Evolutionary conservation across 1,140 invertebrate species (phyloP).

Genomic region (Holotrichia oblita): DNA sequence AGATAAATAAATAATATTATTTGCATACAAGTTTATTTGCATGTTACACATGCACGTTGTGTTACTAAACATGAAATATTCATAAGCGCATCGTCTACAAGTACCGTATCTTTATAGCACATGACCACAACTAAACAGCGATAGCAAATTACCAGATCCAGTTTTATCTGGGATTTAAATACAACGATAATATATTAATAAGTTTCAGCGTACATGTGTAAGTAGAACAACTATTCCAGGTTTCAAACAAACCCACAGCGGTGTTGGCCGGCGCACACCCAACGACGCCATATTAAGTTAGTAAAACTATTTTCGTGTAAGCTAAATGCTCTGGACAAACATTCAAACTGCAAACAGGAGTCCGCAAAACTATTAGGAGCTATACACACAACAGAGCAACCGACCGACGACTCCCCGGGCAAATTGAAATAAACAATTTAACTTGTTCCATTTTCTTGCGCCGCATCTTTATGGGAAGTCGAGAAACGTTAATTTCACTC

Average conservation of each 20-base stretch:
- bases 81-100: too few relatives aligned
- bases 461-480: conserved; percentile 37
- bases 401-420: conserved; percentile 46
- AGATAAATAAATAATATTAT: too few relatives aligned
- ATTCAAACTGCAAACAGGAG: conserved; percentile 51
- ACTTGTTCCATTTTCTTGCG: conserved; percentile 50
- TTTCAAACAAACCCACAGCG: conserved; percentile 18
- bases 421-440: conserved; percentile 59
- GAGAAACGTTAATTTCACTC: conserved; percentile 41
- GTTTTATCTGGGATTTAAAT: neutral
- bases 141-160: neutral
- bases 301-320: conserved; percentile 55
- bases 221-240: neutral
- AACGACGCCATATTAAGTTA: conserved; percentile 51
- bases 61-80: too few relatives aligned
- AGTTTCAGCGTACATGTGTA: neutral
- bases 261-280: conserved; percentile 13
- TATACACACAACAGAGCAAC: neutral
- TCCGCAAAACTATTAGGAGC: conserved; percentile 52
- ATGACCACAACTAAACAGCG: neutral
- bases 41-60: too few relatives aligned
- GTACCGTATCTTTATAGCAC: neutral
- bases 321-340: conserved; percentile 50
- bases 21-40: too few relatives aligned
- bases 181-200: conserved; percentile 17